These are phyloP conservation scores for Xiphophorus birchmanni DNA, from an alignment of 2,797 vertebrate genomes.

Conservation along the genomic window DNA sequence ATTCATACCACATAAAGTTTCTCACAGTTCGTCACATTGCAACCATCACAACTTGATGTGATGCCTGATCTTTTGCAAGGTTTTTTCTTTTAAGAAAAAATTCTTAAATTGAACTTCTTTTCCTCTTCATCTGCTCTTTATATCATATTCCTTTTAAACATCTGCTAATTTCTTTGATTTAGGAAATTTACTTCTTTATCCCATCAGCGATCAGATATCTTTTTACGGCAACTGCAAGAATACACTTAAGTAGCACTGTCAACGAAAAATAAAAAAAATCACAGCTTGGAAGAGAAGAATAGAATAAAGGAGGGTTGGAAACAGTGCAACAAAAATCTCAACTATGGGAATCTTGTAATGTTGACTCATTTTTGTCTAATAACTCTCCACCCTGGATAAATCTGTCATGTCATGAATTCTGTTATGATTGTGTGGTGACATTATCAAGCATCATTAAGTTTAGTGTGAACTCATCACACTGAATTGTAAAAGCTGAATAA, in stretches of 20 bases:
- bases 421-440: background rate
- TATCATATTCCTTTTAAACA: background rate
- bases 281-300: background rate
- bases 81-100: background rate
- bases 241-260: background rate
- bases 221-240: background rate
- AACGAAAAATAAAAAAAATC: background rate
- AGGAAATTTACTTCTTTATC: background rate
- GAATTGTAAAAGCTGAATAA: background rate
- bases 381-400: background rate
- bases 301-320: background rate
- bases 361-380: background rate
- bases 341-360: background rate
- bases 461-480: background rate
- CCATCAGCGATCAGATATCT: background rate
- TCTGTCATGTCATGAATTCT: background rate
- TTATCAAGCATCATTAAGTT: background rate
- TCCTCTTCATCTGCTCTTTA: background rate
- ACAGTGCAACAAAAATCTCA: background rate
- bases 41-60: background rate
- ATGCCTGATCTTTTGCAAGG: background rate
- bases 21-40: background rate
- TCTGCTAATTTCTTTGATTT: background rate
- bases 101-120: background rate
- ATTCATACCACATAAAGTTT: background rate